Base-by-base conservation (phyloP, 2,888 invertebrate genomes). In the Eilema depressum region DNA sequence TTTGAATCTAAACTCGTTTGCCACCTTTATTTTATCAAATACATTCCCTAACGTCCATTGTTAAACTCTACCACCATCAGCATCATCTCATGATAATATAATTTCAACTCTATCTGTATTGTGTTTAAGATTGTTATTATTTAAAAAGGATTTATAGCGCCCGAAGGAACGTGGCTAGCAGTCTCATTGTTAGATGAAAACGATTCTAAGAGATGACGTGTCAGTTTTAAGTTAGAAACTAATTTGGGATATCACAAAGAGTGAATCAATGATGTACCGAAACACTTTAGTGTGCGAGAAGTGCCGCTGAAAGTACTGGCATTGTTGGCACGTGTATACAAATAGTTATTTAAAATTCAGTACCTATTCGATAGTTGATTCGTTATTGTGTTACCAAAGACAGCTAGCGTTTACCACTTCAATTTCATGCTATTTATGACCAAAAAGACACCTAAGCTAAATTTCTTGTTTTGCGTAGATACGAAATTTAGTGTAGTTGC, bases 211-310 rank as follows among this genome's bases (percentile, higher is more conserved):
- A 89, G 92, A 95, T 95, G 95, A 95, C 95, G 88, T 83, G 92
- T 88, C 91, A 87, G 86, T 94, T 94, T 94, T 87, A 85, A 85
- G 87, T 92, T 88, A 84, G 93, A 95, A 95, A 95, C 95, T 95
- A 95, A 95, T 95, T 95, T 95, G 92, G 89, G 90, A 91, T 92
- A 93, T 92, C 91, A 95, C 95, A 94, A 93, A 93, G 92, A 92
- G 90, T 90, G 69, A 73, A 91, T 93, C 92, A 91, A 93, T 93
- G 93, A 88, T 90, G 89, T 90, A 89, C 92, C 88, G 92, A 93
- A 93, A 93, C 93, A 90, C 88, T 86, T 91, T 92, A 93, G 87
- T 92, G 89, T 85, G 89, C 91, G 87, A 89, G 89, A 90, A 89
- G 89, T 89, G 88, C 83, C 88, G 90, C 86, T 88, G 83, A 90